Evolutionary conservation across 2,888 invertebrate species (phyloP), one percentile per base, ranked within the genome.

Genomic region (Cordilura impudica): DNA sequence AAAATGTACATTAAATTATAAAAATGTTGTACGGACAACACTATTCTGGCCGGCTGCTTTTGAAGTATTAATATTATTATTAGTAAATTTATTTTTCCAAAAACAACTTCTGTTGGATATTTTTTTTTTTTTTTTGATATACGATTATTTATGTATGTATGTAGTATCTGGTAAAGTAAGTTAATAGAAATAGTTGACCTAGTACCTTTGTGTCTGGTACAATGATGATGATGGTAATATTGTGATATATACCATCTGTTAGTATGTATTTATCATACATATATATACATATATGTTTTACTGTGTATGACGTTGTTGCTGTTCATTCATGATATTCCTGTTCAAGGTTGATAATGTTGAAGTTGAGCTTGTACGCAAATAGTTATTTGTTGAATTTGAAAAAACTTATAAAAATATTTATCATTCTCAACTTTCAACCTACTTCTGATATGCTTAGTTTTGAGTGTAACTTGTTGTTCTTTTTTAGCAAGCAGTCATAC

Each of bases 331-430:
- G 58, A 60, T 58, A 65, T 58, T 65, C 49, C 26, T 14, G 47
- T 58, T 71, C 76, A 71, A 76, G 76, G 70, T 65, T 76, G 65
- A 26, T 47, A 31, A 66, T 60, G 73, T 39, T 71, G 61, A 14
- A 39, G 2, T 21, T 60, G 26, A 45, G 23, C 16, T 12, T 54
- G 49, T 53, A 19, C 8, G 14, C 10, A 14, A 3, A 16, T 43
- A 53, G n/a, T 43, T 21, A 51, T 47, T 53, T 10, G 21, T 21
- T 49, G 14, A 26, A 26, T 21, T 53, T 53, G n/a, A 39, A 31
- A n/a, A 53, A 6, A 53, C 16, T 14, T 29, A 43, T 63, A n/a
- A 5, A 49, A 49, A 4, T 49, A 10, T 49, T 1, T 60, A 4
- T 21, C 23, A 39, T 39, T n/a, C 35, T n/a, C 35, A 39, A n/a